These are phyloP conservation scores for Achroia grisella DNA, from an alignment of 1,140 invertebrate genomes.

Conservation along the genomic window DNA sequence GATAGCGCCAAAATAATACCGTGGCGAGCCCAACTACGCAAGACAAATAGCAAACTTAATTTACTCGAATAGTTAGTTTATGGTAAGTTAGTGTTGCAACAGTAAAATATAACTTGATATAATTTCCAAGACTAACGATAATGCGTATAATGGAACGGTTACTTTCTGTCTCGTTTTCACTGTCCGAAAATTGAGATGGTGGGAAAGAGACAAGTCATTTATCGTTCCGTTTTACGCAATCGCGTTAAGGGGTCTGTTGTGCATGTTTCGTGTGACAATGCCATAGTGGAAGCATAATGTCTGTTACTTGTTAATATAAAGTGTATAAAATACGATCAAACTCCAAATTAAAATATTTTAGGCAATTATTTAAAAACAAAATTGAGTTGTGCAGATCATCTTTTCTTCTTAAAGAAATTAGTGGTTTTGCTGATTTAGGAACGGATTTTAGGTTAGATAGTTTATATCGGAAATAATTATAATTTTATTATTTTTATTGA, in stretches of 20 bases:
- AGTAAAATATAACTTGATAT: background rate
- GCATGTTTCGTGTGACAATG: conserved; percentile 13
- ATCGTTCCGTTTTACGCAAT: too few species aligned
- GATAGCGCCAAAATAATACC: conserved; percentile 84
- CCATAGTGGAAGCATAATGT: conserved; percentile 12
- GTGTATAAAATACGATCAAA: background rate
- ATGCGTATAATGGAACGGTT: too few species aligned
- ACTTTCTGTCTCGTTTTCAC: too few species aligned
- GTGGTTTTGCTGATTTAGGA: conserved; percentile 3
- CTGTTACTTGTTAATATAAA: conserved; percentile 14
- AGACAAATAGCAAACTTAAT: conserved; percentile 89
- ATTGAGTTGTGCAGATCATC: background rate
- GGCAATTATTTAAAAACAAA: background rate
- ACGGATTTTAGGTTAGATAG: background rate
- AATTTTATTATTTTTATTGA: too few species aligned
- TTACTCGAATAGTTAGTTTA: conserved; percentile 76
- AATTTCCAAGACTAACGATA: too few species aligned
- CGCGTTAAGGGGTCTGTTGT: background rate
- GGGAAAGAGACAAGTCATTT: too few species aligned
- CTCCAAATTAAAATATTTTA: background rate
- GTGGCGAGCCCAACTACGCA: conserved; percentile 89
- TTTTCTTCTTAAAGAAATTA: conserved; percentile 3
- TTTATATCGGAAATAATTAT: too few species aligned
- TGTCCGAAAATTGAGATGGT: too few species aligned
- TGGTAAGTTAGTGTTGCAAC: background rate